Evolutionary conservation across 2,113 vertebrate genomes (phyloP).

Genomic region (Triplophysa siluroides): DNA sequence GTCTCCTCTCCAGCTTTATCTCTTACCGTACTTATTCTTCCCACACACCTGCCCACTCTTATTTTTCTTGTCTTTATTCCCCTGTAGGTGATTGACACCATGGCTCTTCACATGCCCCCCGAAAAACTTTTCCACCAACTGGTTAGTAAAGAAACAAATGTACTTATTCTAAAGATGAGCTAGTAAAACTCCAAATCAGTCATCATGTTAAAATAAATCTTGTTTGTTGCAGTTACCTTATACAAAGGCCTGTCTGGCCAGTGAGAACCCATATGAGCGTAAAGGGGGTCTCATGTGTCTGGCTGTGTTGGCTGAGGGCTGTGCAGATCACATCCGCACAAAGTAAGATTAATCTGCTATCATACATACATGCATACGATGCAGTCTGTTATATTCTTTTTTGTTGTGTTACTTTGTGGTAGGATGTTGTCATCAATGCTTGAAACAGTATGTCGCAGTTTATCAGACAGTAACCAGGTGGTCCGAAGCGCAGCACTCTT

Average conservation of each 20-base stretch:
- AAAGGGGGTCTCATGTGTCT: conserved; percentile 87
- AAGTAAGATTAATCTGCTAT: conserved; percentile 66
- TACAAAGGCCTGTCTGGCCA: conserved; percentile 76
- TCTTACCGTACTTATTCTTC: neutral
- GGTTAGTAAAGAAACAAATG: conserved; percentile 66
- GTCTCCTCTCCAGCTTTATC: neutral
- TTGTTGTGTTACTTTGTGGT: conserved; percentile 7
- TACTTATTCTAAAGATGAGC: neutral
- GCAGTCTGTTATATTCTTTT: neutral
- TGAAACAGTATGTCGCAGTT: conserved; percentile 79
- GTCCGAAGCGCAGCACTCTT: conserved; percentile 84
- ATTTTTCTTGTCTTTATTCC: neutral
- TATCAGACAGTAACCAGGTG: conserved; percentile 79
- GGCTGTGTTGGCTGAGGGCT: conserved; percentile 88
- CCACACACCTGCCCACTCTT: neutral
- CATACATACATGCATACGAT: neutral
- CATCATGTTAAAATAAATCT: neutral
- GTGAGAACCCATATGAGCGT: conserved; percentile 77
- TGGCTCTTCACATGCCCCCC: conserved; percentile 86
- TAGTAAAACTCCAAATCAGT: neutral
- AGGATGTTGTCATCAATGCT: conserved; percentile 83
- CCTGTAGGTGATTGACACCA: conserved; percentile 83
- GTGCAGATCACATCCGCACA: conserved; percentile 85
- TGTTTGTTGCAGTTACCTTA: conserved; percentile 75
- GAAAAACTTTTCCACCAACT: conserved; percentile 85